phyloP scores from a whole-genome alignment of 2,797 vertebrate species.

The Lepus townsendii region DNA sequence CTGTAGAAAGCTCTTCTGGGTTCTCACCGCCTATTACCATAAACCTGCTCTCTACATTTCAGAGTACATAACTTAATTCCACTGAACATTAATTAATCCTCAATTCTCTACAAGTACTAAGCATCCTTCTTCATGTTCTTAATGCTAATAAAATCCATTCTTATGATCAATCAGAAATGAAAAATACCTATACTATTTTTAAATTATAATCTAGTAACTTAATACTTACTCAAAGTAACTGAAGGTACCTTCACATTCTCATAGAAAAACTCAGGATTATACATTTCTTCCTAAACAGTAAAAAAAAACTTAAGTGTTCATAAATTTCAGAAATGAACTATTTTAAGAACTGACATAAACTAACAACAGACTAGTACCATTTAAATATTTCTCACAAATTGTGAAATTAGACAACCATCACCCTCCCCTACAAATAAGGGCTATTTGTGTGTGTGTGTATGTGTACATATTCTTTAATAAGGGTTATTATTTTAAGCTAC shows the following conservation, averaged over 20 bases:
- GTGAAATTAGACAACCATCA: slow-evolving; percentile 31
- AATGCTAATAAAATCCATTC: slow-evolving; percentile 24
- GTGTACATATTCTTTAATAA: not conserved
- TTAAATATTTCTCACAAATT: slow-evolving; percentile 39
- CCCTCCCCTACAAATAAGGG: not conserved
- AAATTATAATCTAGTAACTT: slow-evolving; percentile 44
- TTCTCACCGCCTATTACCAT: slow-evolving; percentile 3
- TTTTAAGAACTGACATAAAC: slow-evolving; percentile 45
- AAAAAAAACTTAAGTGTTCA: slow-evolving; percentile 52
- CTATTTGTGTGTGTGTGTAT: not conserved
- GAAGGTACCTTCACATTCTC: slow-evolving; percentile 90
- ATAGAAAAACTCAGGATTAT: slow-evolving; percentile 92
- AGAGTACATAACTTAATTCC: slow-evolving; percentile 30
- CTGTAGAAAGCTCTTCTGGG: not conserved
- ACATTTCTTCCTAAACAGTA: slow-evolving; percentile 91
- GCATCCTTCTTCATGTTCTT: slow-evolving; percentile 24
- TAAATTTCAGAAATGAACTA: slow-evolving; percentile 21
- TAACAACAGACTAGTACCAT: not conserved
- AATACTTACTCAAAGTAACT: slow-evolving; percentile 92
- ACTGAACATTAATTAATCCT: not conserved
- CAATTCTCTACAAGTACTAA: slow-evolving; percentile 11
- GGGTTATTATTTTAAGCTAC: not conserved
- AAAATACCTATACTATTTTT: slow-evolving; percentile 41
- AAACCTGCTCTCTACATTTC: slow-evolving; percentile 13
- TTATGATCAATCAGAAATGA: slow-evolving; percentile 56